Base-by-base conservation (phyloP, 2,888 invertebrate genomes). In the Minunthozetes semirufus region DNA sequence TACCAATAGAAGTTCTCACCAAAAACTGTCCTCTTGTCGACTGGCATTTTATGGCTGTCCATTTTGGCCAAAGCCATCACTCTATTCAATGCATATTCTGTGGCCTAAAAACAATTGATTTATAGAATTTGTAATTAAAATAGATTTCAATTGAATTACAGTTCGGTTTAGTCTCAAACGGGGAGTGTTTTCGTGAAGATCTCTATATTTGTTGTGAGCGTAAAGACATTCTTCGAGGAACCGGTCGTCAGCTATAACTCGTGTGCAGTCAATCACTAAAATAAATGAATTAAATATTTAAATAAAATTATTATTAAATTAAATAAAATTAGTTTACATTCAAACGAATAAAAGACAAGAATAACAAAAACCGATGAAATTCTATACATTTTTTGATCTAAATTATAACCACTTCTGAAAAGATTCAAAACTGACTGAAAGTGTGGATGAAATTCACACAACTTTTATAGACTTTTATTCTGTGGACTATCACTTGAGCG, bases 1-100 rank as follows among this genome's bases (percentile, higher is more conserved):
- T 74, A 74, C 68, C 70, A 74, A 53, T 70, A 74, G 27, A 74
- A 74, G 56, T 70, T 74, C 22, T 74, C 74, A 13, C 74, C 74
- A n/a, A 48, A 59, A 22, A 70, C 17, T 19, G 27, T 27, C 6
- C 46, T 38, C 5, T 53, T 22, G 33, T 33, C 48, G 25, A 11
- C 59, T 6, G 22, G n/a, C 6, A 19, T 46, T 29, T 48, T 11
- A 1, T 46, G 33, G 17, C 70, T 70, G 17, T 46, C 71, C 48
- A 74, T 74, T 42, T 74, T 70, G 22, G 48, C 38, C 48, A 74
- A 42, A 70, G 50, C 48, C 19, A 68, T 70, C 9, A 68, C 50
- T 53, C 74, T 68, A 17, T 70, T 50, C 33, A 74, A 17, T 38
- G 74, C 70, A 59, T 74, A 74, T 27, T 74, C 46, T 3, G 74